Conservation (phyloP, 2,888 invertebrate species). For the Polymixis lichenea region DNA sequence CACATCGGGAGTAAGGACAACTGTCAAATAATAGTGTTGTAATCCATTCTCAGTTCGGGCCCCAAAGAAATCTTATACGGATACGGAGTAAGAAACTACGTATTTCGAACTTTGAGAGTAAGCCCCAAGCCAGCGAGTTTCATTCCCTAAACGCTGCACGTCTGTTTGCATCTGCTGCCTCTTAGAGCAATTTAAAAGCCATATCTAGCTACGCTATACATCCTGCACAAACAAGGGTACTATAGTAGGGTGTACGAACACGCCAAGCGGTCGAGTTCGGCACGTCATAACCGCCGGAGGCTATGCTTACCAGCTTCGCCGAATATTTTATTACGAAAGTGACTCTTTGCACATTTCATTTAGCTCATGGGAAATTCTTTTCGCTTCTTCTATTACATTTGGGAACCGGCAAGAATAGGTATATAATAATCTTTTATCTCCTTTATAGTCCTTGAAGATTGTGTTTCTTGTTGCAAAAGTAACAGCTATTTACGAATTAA, state of each 20-base stretch:
- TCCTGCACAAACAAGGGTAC: slow-evolving; percentile 33
- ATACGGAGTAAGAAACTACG: too few relatives aligned
- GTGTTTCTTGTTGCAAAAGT: neutral
- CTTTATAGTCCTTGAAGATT: neutral
- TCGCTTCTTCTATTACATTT: slow-evolving; percentile 31
- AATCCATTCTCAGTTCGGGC: too few relatives aligned
- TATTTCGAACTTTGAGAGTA: too few relatives aligned
- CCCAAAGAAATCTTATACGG: too few relatives aligned
- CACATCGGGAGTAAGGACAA: too few relatives aligned
- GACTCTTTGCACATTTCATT: slow-evolving; percentile 45
- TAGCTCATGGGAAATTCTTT: slow-evolving; percentile 29
- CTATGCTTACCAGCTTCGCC: slow-evolving; percentile 75
- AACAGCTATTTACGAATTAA: neutral
- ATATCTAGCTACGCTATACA: slow-evolving; percentile 34
- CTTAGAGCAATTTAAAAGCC: slow-evolving; percentile 17
- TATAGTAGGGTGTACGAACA: slow-evolving; percentile 74
- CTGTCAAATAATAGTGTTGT: too few relatives aligned
- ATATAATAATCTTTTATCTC: neutral
- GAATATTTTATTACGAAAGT: slow-evolving; percentile 68
- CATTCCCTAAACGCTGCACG: neutral
- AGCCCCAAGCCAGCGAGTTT: neutral
- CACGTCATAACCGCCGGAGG: slow-evolving; percentile 78
- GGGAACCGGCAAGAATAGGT: neutral
- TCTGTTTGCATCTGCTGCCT: slow-evolving; percentile 3
- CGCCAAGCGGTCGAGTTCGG: slow-evolving; percentile 72